Percentiles rank a stretch among this genome's conserved stretches.
Conservation (phyloP, 2,888 invertebrate genomes). For the Dasypogon diadema region DNA sequence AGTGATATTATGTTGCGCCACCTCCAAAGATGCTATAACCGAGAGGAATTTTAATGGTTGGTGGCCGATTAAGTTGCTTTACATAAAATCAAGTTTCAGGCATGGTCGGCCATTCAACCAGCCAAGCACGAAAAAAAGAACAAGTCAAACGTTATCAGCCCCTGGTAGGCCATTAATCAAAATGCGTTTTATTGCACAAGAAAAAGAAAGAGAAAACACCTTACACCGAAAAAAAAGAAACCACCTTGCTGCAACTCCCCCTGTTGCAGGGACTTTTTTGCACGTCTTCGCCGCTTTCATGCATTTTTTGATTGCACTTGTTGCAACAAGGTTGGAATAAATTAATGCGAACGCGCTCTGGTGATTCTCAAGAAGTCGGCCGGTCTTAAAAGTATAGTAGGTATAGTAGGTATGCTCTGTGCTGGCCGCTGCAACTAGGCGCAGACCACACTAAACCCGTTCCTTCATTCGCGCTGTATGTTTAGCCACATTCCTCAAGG, state of each 20-base stretch:
- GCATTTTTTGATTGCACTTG: slow-evolving; percentile 49
- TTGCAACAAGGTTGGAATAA: slow-evolving; percentile 49
- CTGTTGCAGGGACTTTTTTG: too few species aligned
- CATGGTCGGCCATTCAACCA: slow-evolving; percentile 29
- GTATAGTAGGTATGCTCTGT: too few species aligned
- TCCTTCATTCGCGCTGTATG: not conserved
- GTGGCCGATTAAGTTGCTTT: slow-evolving; percentile 49
- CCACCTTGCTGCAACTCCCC: too few species aligned
- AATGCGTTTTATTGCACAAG: slow-evolving; percentile 44
- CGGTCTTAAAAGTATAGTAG: not conserved
- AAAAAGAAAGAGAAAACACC: slow-evolving; percentile 38
- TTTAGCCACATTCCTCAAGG: slow-evolving; percentile 6
- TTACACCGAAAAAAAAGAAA: slow-evolving; percentile 14
- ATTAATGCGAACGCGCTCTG: slow-evolving; percentile 35
- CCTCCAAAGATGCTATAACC: slow-evolving; percentile 51
- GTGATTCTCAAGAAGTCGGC: slow-evolving; percentile 1
- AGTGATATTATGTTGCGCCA: slow-evolving; percentile 30
- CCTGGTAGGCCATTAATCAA: slow-evolving; percentile 35
- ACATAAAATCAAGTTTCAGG: slow-evolving; percentile 47
- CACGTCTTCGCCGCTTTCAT: not conserved
- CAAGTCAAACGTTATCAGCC: slow-evolving; percentile 11
- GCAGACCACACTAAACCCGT: not conserved
- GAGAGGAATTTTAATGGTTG: slow-evolving; percentile 50
- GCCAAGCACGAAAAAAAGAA: slow-evolving; percentile 14
- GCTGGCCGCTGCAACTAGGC: not conserved